Evolutionary conservation across 1,140 invertebrate species (phyloP), one percentile per base, ranked within the genome.

Genomic region (Steinernema khuongi): DNA sequence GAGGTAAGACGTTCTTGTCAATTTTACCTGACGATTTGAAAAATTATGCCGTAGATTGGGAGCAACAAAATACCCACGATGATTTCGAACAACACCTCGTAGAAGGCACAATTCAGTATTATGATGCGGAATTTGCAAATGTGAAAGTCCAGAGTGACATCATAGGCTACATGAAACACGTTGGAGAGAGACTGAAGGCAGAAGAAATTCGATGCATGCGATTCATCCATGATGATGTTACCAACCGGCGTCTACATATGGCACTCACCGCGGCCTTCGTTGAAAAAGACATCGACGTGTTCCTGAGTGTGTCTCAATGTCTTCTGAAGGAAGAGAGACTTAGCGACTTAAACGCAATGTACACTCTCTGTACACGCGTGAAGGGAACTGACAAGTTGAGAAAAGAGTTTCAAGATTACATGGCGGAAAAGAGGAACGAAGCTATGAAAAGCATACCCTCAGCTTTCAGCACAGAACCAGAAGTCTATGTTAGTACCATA

Each of bases 131-230:
- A 87, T 96, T 94, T 81, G 91, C 90, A 1, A 93, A 94, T 80
- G 98, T 98, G 87, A 88, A 98, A n/a, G 88, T 90, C 43, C 91
- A 96, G 94, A 11, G 97, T 87, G 93, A 94, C 0, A 94, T 99
- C 31, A 97, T 95, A 1, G 96, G 98, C 85, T 99, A 99, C 85
- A 94, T 98, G 92, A 97, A 97, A 87, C 94, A 95, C 89, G 92
- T 92, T 76, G n/a, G n/a, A n/a, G 36, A 7, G 36, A 41, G 36
- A 41, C 7, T 41, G 7, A n/a, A 41, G n/a, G 36, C 7, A n/a
- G 36, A 41, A n/a, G 36, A 11, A 7, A n/a, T 11, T 7, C 36
- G 36, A 41, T 41, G 7, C 7, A 41, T 7, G 7, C 36, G 36
- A 41, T 41, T 41, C 36, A 11, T 41, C 36, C n/a, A 41, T n/a